A percentile compares a stretch with the other conserved stretches of the same genome.
Conservation (phyloP, 2,797 vertebrate genomes). For the Cheirogaleus major region DNA sequence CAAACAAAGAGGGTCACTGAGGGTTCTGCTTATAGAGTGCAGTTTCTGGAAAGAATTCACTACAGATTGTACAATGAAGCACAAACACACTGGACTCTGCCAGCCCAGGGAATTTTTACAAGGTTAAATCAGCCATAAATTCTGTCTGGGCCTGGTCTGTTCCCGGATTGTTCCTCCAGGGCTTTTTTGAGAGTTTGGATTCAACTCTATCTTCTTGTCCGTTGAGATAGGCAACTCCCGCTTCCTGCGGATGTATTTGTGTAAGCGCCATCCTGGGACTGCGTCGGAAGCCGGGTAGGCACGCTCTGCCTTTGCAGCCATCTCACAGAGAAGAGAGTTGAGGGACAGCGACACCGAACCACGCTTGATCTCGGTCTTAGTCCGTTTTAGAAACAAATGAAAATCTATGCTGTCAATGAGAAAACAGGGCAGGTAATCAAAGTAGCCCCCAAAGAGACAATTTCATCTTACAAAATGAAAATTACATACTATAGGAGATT, state of each 20-base stretch:
- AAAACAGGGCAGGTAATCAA: background rate
- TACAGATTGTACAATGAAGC: background rate
- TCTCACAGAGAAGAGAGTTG: background rate
- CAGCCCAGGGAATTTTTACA: conserved; percentile 71
- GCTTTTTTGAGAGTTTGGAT: conserved; percentile 21
- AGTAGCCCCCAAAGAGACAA: background rate
- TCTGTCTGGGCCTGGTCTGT: conserved; percentile 51
- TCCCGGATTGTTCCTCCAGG: background rate
- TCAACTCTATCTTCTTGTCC: background rate
- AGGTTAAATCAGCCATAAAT: conserved; percentile 67
- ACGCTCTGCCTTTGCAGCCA: background rate
- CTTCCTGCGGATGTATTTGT: background rate
- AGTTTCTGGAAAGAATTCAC: conserved; percentile 55
- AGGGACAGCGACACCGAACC: background rate
- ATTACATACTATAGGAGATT: background rate
- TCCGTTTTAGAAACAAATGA: background rate
- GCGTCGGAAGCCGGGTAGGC: background rate
- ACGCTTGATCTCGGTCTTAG: background rate
- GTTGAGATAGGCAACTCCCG: background rate
- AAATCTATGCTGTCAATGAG: background rate
- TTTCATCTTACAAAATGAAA: conserved; percentile 2
- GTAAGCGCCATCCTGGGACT: fast-evolving
- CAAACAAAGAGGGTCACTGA: conserved; percentile 58
- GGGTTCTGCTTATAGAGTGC: conserved; percentile 27
- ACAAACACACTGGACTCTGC: conserved; percentile 27